Evolutionary conservation across 2,888 invertebrate species (phyloP).

Genomic region (Scaeva pyrastri): DNA sequence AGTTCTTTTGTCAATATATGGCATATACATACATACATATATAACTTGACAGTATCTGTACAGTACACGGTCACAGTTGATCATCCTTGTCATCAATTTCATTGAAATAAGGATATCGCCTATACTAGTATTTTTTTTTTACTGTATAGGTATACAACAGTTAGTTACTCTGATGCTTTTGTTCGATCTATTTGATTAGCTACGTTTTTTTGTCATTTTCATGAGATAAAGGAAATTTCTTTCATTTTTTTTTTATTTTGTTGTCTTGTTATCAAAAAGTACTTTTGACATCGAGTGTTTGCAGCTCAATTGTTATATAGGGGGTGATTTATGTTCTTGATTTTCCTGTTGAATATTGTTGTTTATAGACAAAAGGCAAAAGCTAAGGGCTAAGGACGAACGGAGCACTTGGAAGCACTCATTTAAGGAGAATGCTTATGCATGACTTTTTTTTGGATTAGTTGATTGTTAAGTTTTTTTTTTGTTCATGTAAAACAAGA

Average conservation of each 20-base stretch:
- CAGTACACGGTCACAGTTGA: not conserved
- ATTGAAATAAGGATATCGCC: not conserved
- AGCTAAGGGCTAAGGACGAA: too few species aligned
- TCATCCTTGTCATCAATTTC: slow-evolving; percentile 13
- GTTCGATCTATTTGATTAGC: not conserved
- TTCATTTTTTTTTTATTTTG: not conserved
- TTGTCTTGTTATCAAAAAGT: slow-evolving; percentile 1
- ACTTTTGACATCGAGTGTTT: slow-evolving; percentile 18
- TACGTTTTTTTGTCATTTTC: not conserved
- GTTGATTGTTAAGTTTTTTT: too few species aligned
- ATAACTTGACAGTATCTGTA: slow-evolving; percentile 12
- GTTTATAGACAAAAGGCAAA: not conserved
- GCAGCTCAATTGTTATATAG: not conserved
- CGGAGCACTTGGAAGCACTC: too few species aligned
- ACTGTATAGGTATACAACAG: not conserved
- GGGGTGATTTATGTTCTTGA: slow-evolving; percentile 15
- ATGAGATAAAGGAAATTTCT: not conserved
- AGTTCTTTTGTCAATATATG: slow-evolving; percentile 6
- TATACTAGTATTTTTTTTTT: too few species aligned
- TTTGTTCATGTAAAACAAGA: too few species aligned
- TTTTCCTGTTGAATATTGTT: slow-evolving; percentile 4
- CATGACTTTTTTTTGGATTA: too few species aligned
- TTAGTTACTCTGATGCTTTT: slow-evolving; percentile 15
- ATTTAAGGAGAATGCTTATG: too few species aligned
- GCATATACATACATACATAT: too few species aligned